A percentile compares a stretch with the other conserved stretches of the same genome.
Evolutionary conservation across 2,113 vertebrate species (phyloP).

Genomic region (Dendropsophus ebraccatus): DNA sequence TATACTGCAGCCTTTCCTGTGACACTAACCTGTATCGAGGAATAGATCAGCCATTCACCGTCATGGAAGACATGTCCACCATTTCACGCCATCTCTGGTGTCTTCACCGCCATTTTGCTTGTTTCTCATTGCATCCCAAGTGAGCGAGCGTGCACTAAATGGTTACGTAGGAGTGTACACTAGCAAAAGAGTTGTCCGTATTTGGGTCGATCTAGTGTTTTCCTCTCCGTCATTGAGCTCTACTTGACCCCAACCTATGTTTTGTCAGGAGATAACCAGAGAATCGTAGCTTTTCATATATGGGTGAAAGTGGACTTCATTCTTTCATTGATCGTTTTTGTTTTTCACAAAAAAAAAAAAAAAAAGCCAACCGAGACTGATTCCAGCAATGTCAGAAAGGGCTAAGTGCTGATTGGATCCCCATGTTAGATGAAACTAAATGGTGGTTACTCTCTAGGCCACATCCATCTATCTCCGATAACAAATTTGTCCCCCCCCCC

Average conservation of each 20-base stretch:
- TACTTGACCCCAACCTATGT: background rate
- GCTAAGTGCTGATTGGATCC: background rate
- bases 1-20: slow-evolving; percentile 21
- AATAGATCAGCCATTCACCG: slow-evolving; percentile 40
- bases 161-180: background rate
- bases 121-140: background rate
- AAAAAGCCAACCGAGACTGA: slow-evolving; percentile 8
- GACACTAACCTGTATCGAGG: slow-evolving; percentile 46
- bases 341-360: background rate
- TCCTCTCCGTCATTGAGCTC: background rate
- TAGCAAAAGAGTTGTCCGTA: too few relatives aligned
- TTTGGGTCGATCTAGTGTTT: slow-evolving; percentile 1
- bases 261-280: background rate
- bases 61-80: background rate
- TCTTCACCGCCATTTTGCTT: background rate
- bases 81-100: background rate
- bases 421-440: background rate
- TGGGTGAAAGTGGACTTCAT: background rate
- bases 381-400: slow-evolving; percentile 5
- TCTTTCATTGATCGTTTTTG: background rate
- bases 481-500: too few relatives aligned
- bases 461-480: background rate
- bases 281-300: background rate
- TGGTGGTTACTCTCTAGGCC: background rate
- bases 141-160: background rate